These are phyloP conservation scores for Etia nguti DNA, from an alignment of 2,113 vertebrate genomes.

Conservation along the genomic window DNA sequence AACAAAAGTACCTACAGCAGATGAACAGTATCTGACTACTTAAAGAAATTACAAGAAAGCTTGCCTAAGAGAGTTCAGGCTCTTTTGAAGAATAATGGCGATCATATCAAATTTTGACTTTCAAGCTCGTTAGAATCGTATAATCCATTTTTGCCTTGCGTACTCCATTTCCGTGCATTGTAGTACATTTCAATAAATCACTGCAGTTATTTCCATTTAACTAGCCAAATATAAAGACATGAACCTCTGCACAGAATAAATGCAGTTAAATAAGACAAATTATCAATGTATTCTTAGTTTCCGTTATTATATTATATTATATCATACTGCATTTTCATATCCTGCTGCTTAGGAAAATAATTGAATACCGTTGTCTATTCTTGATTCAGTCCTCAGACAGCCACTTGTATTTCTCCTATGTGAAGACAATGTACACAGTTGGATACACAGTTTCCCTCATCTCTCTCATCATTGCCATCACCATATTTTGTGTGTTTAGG, in stretches of 20 bases:
- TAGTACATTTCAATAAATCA: background rate
- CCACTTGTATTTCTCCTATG: slow-evolving; percentile 80
- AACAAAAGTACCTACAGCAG: background rate
- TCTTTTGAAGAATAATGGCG: background rate
- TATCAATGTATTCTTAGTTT: background rate
- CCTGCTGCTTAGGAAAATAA: background rate
- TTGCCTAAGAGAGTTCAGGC: background rate
- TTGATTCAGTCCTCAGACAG: slow-evolving; percentile 60
- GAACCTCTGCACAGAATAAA: background rate
- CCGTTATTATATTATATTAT: background rate
- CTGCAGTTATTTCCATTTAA: background rate
- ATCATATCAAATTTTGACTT: background rate
- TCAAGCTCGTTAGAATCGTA: background rate
- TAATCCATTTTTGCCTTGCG: background rate
- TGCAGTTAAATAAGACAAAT: background rate
- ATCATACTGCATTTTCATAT: background rate
- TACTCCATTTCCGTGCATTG: background rate
- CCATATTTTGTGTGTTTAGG: slow-evolving; percentile 82
- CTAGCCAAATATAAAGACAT: background rate
- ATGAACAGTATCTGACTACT: background rate
- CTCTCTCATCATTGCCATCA: slow-evolving; percentile 78
- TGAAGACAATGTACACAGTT: slow-evolving; percentile 87
- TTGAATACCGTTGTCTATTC: background rate
- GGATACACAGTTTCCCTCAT: slow-evolving; percentile 86
- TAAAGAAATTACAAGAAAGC: background rate